Conservation (phyloP, 2,797 vertebrate genomes). For the Liasis olivaceus region DNA sequence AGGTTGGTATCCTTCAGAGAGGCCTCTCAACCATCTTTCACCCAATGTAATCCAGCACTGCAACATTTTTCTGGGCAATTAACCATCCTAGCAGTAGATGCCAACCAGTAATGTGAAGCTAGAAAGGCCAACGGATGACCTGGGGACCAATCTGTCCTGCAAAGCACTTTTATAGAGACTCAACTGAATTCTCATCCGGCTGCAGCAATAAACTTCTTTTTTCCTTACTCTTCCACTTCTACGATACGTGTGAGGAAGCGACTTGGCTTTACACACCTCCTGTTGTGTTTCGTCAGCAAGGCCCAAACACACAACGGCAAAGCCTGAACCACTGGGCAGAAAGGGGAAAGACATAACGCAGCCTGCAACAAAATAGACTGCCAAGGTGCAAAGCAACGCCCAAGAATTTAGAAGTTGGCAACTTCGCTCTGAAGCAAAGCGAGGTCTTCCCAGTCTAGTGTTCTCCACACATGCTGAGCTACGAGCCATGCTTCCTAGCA, state of each 20-base stretch:
- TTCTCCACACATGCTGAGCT: not conserved
- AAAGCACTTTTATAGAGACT: not conserved
- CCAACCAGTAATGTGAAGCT: conserved; percentile 35
- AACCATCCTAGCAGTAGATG: conserved; percentile 20
- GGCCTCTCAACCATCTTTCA: not conserved
- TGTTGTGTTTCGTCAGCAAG: not conserved
- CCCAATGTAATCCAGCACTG: not conserved
- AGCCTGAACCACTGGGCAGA: not conserved
- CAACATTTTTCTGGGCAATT: conserved; percentile 29
- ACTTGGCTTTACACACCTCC: not conserved
- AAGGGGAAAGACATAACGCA: not conserved
- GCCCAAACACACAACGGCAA: not conserved
- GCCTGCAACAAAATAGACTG: not conserved
- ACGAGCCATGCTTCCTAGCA: not conserved
- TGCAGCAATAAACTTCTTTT: not conserved
- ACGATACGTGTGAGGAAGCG: not conserved
- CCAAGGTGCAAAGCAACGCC: not conserved
- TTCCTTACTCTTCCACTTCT: not conserved
- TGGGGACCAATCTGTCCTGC: not conserved
- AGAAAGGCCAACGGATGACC: not conserved
- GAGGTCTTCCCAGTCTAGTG: not conserved
- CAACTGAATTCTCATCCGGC: not conserved
- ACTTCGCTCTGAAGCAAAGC: not conserved
- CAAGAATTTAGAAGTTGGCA: not conserved
- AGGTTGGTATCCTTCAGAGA: conserved; percentile 30